Conservation (phyloP, 2,888 invertebrate species). For the Chloroclysta siterata region DNA sequence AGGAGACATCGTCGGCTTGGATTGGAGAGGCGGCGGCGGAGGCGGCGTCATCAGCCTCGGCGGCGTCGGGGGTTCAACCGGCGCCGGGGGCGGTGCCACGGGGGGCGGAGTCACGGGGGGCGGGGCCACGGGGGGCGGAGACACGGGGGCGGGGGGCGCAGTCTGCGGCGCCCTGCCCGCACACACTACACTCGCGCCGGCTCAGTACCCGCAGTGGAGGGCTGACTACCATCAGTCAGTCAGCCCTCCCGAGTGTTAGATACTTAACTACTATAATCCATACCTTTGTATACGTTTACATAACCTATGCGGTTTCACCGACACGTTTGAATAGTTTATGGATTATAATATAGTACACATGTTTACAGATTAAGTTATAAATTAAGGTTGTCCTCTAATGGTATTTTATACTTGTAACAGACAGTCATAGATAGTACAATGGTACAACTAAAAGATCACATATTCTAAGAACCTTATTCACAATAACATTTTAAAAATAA, state of each 20-base stretch:
- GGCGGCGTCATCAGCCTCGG: conserved; percentile 35
- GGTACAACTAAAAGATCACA: not conserved
- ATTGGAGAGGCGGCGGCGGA: conserved; percentile 39
- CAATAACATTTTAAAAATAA: too few species aligned
- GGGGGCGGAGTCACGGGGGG: conserved; percentile 31
- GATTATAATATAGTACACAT: not conserved
- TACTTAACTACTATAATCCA: conserved; percentile 20
- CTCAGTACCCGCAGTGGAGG: conserved; percentile 64
- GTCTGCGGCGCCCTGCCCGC: conserved; percentile 64
- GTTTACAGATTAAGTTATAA: not conserved
- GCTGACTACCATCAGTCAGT: conserved; percentile 63
- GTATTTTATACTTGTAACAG: not conserved
- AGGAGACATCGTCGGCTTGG: conserved; percentile 36
- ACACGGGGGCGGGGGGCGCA: conserved; percentile 44
- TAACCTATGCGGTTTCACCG: too few species aligned
- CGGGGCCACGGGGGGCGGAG: conserved; percentile 70
- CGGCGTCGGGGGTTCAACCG: conserved; percentile 6
- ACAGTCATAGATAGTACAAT: not conserved
- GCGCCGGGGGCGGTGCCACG: conserved; percentile 21
- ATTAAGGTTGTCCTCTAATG: too few species aligned
- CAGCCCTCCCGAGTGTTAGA: conserved; percentile 54
- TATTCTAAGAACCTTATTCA: not conserved
- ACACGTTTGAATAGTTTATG: not conserved
- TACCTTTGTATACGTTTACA: not conserved
- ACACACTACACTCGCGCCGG: conserved; percentile 70